phyloP scores from a whole-genome alignment of 2,888 invertebrate genomes.

The Chydorus sphaericus region DNA sequence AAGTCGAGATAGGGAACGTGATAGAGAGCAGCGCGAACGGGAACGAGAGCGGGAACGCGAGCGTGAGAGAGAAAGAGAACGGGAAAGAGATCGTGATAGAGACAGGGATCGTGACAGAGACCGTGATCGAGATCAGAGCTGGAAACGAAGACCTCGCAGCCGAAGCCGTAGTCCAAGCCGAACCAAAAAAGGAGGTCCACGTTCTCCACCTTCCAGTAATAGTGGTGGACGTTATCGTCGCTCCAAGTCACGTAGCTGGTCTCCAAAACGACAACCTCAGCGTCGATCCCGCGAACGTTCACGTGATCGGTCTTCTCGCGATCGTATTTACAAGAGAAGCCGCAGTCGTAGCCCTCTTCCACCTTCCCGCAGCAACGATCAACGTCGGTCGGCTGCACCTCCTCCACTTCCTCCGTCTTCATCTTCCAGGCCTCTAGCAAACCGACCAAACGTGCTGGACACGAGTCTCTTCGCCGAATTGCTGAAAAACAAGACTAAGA shows the following conservation, averaged over 20 bases:
- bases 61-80: too few relatives aligned
- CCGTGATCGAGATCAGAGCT: conserved; percentile 13
- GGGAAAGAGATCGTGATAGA: too few relatives aligned
- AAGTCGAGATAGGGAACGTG: neutral
- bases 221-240: conserved; percentile 28
- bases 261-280: conserved; percentile 26
- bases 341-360: conserved; percentile 10
- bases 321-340: neutral
- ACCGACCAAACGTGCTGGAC: conserved; percentile 53
- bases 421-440: neutral
- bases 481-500: conserved; percentile 52
- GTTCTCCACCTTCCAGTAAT: neutral
- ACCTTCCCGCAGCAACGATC: conserved; percentile 6
- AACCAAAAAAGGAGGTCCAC: neutral
- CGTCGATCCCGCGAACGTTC: conserved; percentile 9
- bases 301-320: conserved; percentile 13
- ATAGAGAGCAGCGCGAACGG: too few relatives aligned
- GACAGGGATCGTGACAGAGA: too few relatives aligned
- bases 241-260: conserved; percentile 32
- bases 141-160: conserved; percentile 19
- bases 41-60: too few relatives aligned
- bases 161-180: conserved; percentile 19
- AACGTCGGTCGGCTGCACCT: neutral
- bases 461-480: conserved; percentile 80
- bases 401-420: neutral